Conservation (phyloP, 2,113 vertebrate genomes). For the Brachyhypopomus occidentalis region DNA sequence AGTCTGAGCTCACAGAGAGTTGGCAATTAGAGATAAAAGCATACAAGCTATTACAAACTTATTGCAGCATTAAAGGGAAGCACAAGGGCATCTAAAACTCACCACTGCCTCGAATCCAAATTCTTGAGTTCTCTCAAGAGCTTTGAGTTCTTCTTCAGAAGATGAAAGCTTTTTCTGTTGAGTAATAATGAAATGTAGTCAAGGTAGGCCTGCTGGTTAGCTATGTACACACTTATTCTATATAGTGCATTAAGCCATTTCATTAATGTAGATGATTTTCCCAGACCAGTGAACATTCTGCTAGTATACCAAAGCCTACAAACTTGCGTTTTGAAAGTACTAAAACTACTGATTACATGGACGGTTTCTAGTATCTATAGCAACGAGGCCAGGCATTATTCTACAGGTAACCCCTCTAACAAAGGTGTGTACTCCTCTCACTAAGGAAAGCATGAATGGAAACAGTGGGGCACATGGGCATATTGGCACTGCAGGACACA, state of each 20-base stretch:
- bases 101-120: conserved; percentile 98
- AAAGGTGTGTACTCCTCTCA: conserved; percentile 71
- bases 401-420: conserved; percentile 52
- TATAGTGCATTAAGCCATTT: conserved; percentile 5
- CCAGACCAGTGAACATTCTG: background rate
- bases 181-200: conserved; percentile 46
- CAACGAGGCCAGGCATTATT: conserved; percentile 1
- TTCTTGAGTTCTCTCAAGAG: conserved; percentile 96
- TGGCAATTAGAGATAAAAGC: conserved; percentile 29
- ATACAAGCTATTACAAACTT: conserved; percentile 13
- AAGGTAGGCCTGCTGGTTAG: background rate
- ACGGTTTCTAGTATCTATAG: conserved; percentile 16
- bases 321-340: background rate
- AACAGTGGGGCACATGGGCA: conserved; percentile 59
- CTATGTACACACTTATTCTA: background rate
- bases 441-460: conserved; percentile 55
- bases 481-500: background rate
- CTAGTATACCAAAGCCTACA: background rate
- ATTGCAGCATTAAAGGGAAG: conserved; percentile 8
- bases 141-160: conserved; percentile 98
- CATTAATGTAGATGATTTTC: background rate
- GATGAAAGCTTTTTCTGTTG: conserved; percentile 92
- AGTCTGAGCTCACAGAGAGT: conserved; percentile 14
- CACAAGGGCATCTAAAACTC: conserved; percentile 56
- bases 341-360: background rate